phyloP scores from a whole-genome alignment of 2,797 vertebrate genomes.

The Molossus alvarezi region DNA sequence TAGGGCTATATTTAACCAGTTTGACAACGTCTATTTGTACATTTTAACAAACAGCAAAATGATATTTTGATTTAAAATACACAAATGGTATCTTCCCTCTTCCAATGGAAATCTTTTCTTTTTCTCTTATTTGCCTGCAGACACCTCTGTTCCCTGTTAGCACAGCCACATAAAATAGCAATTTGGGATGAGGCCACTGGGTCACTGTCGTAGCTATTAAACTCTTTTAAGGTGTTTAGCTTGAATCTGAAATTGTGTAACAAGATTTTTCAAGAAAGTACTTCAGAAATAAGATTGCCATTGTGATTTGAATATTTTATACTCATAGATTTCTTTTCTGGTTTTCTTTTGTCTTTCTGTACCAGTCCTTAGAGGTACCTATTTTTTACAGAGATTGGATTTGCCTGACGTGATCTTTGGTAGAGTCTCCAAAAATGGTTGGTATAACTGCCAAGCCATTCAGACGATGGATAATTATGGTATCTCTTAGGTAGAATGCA shows the following conservation, averaged over 20 bases:
- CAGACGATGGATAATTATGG: not conserved
- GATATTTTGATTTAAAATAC: not conserved
- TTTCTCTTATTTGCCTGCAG: not conserved
- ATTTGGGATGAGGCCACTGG: not conserved
- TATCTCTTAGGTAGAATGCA: not conserved
- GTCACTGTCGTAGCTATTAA: not conserved
- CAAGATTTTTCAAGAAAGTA: not conserved
- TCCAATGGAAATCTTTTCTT: not conserved
- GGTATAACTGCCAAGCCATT: not conserved
- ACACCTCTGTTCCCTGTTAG: not conserved
- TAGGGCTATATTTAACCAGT: not conserved
- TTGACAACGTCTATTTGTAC: not conserved
- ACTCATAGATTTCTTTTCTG: not conserved
- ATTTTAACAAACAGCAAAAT: not conserved
- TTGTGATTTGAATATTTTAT: not conserved
- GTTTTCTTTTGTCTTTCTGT: not conserved
- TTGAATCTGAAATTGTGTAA: not conserved
- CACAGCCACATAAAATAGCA: not conserved
- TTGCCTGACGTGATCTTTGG: not conserved
- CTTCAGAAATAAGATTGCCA: not conserved
- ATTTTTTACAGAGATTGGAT: not conserved
- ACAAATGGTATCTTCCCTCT: not conserved
- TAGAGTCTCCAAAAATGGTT: not conserved
- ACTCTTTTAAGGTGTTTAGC: not conserved
- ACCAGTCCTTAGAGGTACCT: not conserved